Conservation (phyloP, 2,113 vertebrate species). For the Dipodomys stephensi region DNA sequence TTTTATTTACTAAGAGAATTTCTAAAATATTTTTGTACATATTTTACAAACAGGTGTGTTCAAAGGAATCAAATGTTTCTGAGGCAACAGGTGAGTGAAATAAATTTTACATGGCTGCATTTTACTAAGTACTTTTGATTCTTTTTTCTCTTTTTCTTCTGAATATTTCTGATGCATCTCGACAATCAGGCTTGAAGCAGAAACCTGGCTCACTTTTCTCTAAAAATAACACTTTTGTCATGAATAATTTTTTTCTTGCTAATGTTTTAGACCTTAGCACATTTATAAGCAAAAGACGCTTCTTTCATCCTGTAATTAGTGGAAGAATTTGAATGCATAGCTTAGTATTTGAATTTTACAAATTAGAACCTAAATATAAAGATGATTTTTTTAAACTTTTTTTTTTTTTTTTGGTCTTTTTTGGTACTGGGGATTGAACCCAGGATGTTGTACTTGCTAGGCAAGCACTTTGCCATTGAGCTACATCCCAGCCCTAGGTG, state of each 20-base stretch:
- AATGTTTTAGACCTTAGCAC: not conserved
- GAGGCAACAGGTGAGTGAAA: conserved; percentile 82
- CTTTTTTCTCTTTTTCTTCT: too few relatives aligned
- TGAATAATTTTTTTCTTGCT: too few relatives aligned
- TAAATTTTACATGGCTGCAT: conserved; percentile 39
- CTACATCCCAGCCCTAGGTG: too few relatives aligned
- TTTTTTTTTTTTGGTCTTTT: too few relatives aligned
- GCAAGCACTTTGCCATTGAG: too few relatives aligned
- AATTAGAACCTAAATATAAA: not conserved
- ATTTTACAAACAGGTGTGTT: conserved; percentile 80
- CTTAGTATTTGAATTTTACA: not conserved
- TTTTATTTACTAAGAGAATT: conserved; percentile 49
- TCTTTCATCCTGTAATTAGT: not conserved
- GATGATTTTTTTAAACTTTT: not conserved
- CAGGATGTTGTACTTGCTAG: too few relatives aligned
- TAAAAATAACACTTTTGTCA: not conserved
- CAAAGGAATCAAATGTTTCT: conserved; percentile 71
- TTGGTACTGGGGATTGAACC: too few relatives aligned
- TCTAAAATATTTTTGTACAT: conserved; percentile 54
- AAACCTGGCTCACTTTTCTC: not conserved
- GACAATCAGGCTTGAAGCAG: not conserved
- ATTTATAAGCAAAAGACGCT: not conserved
- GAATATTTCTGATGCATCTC: conserved; percentile 34
- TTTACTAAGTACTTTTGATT: conserved; percentile 19
- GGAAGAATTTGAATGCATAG: not conserved